phyloP scores from a whole-genome alignment of 2,888 invertebrate species.

The Galerucella pusilla region DNA sequence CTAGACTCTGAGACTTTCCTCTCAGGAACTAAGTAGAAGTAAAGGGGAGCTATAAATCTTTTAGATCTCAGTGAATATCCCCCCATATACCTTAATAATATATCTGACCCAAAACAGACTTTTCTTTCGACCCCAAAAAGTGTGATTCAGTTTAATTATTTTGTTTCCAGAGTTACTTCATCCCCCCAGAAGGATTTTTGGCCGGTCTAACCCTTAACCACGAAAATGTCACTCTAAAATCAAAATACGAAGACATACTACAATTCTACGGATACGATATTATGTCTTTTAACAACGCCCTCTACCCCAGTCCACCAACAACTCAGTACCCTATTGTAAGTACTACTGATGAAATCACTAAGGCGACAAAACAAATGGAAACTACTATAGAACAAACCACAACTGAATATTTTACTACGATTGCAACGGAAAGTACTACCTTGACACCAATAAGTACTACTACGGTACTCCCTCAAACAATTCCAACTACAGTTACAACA shows the following conservation, averaged over 20 bases:
- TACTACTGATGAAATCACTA: constrained; percentile 36
- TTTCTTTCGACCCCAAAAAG: too few relatives aligned
- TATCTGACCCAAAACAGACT: too few relatives aligned
- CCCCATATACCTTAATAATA: too few relatives aligned
- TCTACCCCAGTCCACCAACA: constrained; percentile 57
- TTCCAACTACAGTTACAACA: constrained; percentile 16
- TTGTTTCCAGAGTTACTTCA: constrained; percentile 80
- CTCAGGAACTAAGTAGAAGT: too few relatives aligned
- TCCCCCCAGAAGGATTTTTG: constrained; percentile 83
- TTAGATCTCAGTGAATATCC: too few relatives aligned
- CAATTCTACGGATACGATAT: constrained; percentile 86
- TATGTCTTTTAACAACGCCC: constrained; percentile 64
- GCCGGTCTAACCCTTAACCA: constrained; percentile 84
- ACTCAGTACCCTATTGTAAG: constrained; percentile 47
- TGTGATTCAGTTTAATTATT: not conserved
- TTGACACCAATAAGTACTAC: constrained; percentile 23
- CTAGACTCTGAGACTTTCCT: too few relatives aligned
- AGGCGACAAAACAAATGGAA: constrained; percentile 43
- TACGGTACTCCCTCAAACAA: constrained; percentile 21
- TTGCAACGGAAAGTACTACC: constrained; percentile 13
- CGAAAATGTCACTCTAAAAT: constrained; percentile 79
- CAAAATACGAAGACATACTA: constrained; percentile 78
- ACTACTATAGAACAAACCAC: constrained; percentile 2
- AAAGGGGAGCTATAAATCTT: too few relatives aligned
- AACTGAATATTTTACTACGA: not conserved